Evolutionary conservation across 2,888 invertebrate species (phyloP).

Genomic region (Venusia cambrica): DNA sequence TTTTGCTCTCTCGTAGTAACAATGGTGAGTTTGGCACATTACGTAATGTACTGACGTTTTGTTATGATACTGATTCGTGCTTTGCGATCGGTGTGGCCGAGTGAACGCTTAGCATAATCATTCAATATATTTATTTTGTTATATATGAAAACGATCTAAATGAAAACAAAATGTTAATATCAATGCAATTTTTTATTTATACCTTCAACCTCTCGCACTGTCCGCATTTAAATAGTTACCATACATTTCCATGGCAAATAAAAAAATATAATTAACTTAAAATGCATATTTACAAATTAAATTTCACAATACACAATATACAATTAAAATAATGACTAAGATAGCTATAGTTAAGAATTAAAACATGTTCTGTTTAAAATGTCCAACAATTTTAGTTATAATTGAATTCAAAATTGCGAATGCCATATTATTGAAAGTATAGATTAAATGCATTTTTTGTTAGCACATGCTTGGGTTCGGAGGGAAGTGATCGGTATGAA

Average conservation of each 20-base stretch:
- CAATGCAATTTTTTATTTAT: slow-evolving; percentile 76
- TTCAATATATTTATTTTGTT: slow-evolving; percentile 55
- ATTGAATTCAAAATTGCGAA: slow-evolving; percentile 23
- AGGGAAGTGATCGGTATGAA: slow-evolving; percentile 48
- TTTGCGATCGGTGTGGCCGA: slow-evolving; percentile 4
- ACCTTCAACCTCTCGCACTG: slow-evolving; percentile 69
- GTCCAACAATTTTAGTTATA: slow-evolving; percentile 52
- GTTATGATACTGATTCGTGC: slow-evolving; percentile 3
- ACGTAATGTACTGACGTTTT: not conserved
- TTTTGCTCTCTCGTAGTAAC: too few species aligned
- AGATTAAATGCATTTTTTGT: slow-evolving; percentile 55
- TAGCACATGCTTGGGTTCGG: slow-evolving; percentile 45
- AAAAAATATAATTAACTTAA: slow-evolving; percentile 72
- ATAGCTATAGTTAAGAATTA: slow-evolving; percentile 56
- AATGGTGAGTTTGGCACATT: too few species aligned
- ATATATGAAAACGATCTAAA: slow-evolving; percentile 37
- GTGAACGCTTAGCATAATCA: slow-evolving; percentile 32
- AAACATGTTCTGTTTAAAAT: slow-evolving; percentile 53
- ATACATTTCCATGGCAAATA: slow-evolving; percentile 73
- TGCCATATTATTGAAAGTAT: slow-evolving; percentile 38
- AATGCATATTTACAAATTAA: slow-evolving; percentile 77
- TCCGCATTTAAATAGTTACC: slow-evolving; percentile 70
- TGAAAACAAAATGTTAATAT: slow-evolving; percentile 59
- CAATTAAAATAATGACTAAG: slow-evolving; percentile 78
- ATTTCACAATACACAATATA: slow-evolving; percentile 73